Evolutionary conservation across 2,113 vertebrate species (phyloP).

Genomic region (Chionodraco myersi): DNA sequence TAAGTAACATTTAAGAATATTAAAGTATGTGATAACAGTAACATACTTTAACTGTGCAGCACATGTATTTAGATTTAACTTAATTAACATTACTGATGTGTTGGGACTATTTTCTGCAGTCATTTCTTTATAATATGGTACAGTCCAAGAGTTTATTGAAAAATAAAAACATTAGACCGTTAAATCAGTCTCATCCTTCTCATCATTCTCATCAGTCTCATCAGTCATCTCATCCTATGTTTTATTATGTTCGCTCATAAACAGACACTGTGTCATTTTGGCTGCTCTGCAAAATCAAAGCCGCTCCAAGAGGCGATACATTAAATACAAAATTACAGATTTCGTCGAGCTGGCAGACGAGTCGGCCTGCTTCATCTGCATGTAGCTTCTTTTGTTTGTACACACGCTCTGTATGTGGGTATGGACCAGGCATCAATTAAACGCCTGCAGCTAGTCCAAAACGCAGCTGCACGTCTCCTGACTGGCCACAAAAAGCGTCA

Average conservation of each 20-base stretch:
- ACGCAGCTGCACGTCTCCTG: too few relatives aligned
- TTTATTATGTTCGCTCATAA: not conserved
- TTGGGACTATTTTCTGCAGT: not conserved
- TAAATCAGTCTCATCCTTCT: not conserved
- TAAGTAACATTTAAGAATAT: not conserved
- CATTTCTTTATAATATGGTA: not conserved
- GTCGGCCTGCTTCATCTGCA: conserved; percentile 10
- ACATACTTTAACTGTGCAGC: not conserved
- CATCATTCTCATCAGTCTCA: too few relatives aligned
- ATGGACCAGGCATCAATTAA: too few relatives aligned
- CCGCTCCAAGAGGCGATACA: conserved; percentile 55
- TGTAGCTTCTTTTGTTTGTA: conserved; percentile 37
- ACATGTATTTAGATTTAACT: not conserved
- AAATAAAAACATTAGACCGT: not conserved
- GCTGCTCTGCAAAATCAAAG: conserved; percentile 53
- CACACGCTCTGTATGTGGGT: too few relatives aligned
- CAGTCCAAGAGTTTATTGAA: not conserved
- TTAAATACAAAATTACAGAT: conserved; percentile 49
- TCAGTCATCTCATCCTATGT: too few relatives aligned
- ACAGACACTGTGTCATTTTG: conserved; percentile 49
- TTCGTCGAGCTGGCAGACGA: conserved; percentile 18
- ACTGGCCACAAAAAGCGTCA: too few relatives aligned
- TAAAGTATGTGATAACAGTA: too few relatives aligned
- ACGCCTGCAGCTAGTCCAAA: too few relatives aligned
- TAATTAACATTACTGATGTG: not conserved